Evolutionary conservation across 2,797 vertebrate genomes (phyloP), one percentile per base, ranked within the genome.

Genomic region (Scleropages formosus): DNA sequence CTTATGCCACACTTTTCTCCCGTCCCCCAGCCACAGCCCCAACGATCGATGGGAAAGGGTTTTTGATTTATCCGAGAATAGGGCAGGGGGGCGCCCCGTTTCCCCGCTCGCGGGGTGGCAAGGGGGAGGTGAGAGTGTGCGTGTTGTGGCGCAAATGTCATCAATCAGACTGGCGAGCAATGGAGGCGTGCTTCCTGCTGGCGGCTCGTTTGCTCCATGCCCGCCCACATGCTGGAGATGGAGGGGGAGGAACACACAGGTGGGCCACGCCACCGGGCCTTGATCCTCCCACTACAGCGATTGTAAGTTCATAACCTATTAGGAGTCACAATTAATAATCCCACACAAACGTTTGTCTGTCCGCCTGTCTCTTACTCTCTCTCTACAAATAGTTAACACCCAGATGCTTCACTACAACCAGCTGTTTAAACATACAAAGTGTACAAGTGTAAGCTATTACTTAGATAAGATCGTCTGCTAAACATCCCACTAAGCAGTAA

Each of bases 231-330:
- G 6, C 31, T 39, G 31, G 31, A 31, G 31, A 39, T 6, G 31
- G 31, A 6, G 31, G 31, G n/a, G n/a, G n/a, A n/a, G 31, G 2
- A 31, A 6, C 78, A 73, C 31, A 46, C 10, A 12, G 26, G 8
- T 31, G 56, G n/a, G 44, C 59, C 83, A 74, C 78, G 82, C 80
- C 68, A 80, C 10, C 13, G 0, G 76, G 24, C 27, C n/a, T 53
- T 53, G n/a, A 51, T 31, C 51, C 31, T 4, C 31, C 31, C 18
- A 65, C 49, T 56, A 31, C 53, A 20, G 62, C 15, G 16, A n/a
- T n/a, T n/a, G n/a, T n/a, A n/a, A n/a, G n/a, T n/a, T n/a, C n/a
- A n/a, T n/a, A n/a, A n/a, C n/a, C n/a, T n/a, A n/a, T n/a, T 44
- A 26, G 47, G n/a, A 16, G 47, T 74, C n/a, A 31, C 22, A 49